Percentiles rank a stretch among this genome's conserved stretches.
Conservation (phyloP, 2,797 vertebrate species). For the Momotus momota region DNA sequence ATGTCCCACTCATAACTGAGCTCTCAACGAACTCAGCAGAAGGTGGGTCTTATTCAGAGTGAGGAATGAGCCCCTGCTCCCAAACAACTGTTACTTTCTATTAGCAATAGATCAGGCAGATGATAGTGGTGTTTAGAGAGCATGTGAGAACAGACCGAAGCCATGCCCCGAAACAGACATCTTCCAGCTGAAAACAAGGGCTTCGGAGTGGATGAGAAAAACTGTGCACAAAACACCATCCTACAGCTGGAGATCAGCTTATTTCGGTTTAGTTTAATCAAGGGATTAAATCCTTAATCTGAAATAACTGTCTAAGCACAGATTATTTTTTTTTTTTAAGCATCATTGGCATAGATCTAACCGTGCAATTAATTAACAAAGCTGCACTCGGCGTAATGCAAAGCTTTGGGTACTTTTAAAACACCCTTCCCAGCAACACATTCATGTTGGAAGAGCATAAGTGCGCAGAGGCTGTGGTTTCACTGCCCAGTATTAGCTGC, state of each 20-base stretch:
- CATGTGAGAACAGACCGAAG: not conserved
- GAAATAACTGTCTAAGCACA: slow-evolving; percentile 54
- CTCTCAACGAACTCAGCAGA: not conserved
- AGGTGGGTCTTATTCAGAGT: not conserved
- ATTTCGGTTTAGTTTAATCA: slow-evolving; percentile 54
- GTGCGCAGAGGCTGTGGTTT: accelerated
- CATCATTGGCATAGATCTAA: slow-evolving; percentile 12
- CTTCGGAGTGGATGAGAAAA: not conserved
- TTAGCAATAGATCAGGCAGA: not conserved
- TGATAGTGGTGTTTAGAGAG: slow-evolving; percentile 1
- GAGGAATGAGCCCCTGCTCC: not conserved
- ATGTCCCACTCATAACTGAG: accelerated
- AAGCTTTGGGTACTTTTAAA: not conserved
- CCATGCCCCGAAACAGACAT: not conserved
- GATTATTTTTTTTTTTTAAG: not conserved
- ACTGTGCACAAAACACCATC: not conserved
- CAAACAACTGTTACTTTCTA: not conserved
- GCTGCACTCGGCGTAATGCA: not conserved
- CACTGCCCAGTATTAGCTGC: not conserved
- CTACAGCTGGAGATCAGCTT: slow-evolving; percentile 51
- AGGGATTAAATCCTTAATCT: slow-evolving; percentile 62
- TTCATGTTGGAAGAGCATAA: accelerated
- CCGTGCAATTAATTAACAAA: slow-evolving; percentile 8
- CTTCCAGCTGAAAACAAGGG: not conserved
- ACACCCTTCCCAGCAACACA: not conserved